Base-by-base conservation (phyloP, 1,140 invertebrate genomes). In the Euglossa dilemma region DNA sequence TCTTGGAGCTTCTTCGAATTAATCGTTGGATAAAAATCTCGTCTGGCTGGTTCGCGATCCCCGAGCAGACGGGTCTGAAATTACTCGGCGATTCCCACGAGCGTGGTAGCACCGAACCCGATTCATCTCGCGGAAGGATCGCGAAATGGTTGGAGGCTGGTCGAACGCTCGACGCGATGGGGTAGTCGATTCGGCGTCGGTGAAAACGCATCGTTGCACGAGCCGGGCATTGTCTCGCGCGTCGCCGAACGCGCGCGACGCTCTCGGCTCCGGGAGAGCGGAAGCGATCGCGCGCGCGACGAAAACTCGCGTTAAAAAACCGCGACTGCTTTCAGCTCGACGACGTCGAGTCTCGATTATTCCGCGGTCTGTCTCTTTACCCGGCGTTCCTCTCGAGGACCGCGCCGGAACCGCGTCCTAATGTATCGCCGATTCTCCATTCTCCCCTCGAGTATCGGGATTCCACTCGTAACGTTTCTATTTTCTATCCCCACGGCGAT, bases 281-380 rank as follows among this genome's bases (percentile, higher is more conserved):
- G 45, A 70, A 50, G 45, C 50, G 8, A 50, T 20, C 4, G 61
- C 45, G 8, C 4, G 18, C n/a, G 9, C 14, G 45, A 25, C 25
- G 67, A 16, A 28, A 18, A 70, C n/a, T 18, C 45, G 18, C 67
- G 67, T 70, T 50, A 20, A 70, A 69, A 70, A 50, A 70, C 28
- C 43, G 45, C 28, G 23, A 50, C 67, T 50, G 67, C 45, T 52
- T 70, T 70, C 45, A 70, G 43, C 4, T 6, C 43, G 5, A 11
- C 25, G 67, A 50, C 67, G 23, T 69, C 6, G 14, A 25, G n/a
- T 14, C 23, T 45, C 66, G 43, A 47, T 69, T 23, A 12, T 20
- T 20, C 43, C n/a, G 28, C 28, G n/a, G n/a, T 9, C 0, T 8
- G 20, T 36, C 4, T 36, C 36, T 36, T 36, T 36, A 36, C 36